Evolutionary conservation across 2,113 vertebrate species (phyloP).

Genomic region (Myanophis thanlyinensis): DNA sequence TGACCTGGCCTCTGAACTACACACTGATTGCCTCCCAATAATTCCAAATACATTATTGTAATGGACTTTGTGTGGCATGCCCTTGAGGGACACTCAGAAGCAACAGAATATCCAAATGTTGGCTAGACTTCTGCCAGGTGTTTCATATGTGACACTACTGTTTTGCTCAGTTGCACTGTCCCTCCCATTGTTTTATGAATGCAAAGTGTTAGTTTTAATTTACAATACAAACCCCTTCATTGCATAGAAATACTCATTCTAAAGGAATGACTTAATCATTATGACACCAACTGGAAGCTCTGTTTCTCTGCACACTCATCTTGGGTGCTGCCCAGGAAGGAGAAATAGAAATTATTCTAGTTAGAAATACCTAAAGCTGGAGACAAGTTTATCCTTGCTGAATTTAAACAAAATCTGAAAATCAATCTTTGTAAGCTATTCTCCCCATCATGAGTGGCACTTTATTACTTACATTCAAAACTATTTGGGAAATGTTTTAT

Average conservation of each 20-base stretch:
- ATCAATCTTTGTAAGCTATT: background rate
- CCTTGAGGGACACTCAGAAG: background rate
- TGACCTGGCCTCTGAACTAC: background rate
- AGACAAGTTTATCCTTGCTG: background rate
- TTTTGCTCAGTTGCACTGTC: background rate
- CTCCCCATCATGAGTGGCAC: background rate
- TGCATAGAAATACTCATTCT: background rate
- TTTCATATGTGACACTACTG: background rate
- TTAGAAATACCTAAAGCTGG: background rate
- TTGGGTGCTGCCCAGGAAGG: background rate
- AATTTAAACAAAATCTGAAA: background rate
- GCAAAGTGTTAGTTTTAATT: background rate
- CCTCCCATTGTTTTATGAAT: background rate
- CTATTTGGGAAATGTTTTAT: background rate
- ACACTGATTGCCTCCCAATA: background rate
- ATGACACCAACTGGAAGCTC: background rate
- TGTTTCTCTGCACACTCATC: background rate
- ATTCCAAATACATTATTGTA: background rate
- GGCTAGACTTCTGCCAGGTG: background rate
- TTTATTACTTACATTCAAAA: background rate
- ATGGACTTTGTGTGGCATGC: too few relatives aligned
- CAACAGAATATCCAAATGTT: background rate
- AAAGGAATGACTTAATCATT: background rate
- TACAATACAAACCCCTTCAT: background rate
- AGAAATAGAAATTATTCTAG: background rate